These are phyloP conservation scores for Montipora sp. DNA, from an alignment of 64 coral and sea anemone genomes.

Conservation along the genomic window DNA sequence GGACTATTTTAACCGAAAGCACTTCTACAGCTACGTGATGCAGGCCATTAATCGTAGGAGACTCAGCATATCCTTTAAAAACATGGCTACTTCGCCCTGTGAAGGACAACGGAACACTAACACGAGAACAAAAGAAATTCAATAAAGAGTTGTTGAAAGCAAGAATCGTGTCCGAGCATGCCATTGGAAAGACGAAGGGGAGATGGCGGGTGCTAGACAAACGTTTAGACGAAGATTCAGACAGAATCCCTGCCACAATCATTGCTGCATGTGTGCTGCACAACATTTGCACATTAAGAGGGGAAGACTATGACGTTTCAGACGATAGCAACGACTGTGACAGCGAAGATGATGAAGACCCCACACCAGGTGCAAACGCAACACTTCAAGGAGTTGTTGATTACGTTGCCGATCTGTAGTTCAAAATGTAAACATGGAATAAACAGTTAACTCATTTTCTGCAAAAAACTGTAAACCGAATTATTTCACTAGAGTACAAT, in stretches of 20 bases:
- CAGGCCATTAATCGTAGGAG: constrained; percentile 50
- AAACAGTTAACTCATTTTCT: too few relatives aligned
- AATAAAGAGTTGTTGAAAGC: constrained; percentile 56
- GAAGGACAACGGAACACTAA: constrained; percentile 58
- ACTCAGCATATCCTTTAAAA: constrained; percentile 52
- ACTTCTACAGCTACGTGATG: background rate
- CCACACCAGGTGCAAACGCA: constrained; percentile 63
- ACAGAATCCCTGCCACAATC: constrained; percentile 38
- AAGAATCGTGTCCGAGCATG: constrained; percentile 49
- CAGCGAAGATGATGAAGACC: constrained; percentile 8
- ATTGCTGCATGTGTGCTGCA: constrained; percentile 26
- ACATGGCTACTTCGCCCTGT: constrained; percentile 64
- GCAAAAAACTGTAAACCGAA: too few relatives aligned
- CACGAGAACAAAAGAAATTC: constrained; percentile 51
- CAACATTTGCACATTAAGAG: constrained; percentile 53
- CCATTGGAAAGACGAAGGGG: too few relatives aligned
- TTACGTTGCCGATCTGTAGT: too few relatives aligned
- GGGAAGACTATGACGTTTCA: constrained; percentile 15
- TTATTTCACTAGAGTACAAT: too few relatives aligned
- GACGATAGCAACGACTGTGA: constrained; percentile 40
- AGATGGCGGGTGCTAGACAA: too few relatives aligned
- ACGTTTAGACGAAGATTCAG: constrained; percentile 16
- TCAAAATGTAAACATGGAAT: too few relatives aligned
- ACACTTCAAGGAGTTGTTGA: constrained; percentile 27
- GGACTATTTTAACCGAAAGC: background rate